These are phyloP conservation scores for Ormyrus labotus DNA, from an alignment of 2,888 invertebrate species.

Conservation along the genomic window DNA sequence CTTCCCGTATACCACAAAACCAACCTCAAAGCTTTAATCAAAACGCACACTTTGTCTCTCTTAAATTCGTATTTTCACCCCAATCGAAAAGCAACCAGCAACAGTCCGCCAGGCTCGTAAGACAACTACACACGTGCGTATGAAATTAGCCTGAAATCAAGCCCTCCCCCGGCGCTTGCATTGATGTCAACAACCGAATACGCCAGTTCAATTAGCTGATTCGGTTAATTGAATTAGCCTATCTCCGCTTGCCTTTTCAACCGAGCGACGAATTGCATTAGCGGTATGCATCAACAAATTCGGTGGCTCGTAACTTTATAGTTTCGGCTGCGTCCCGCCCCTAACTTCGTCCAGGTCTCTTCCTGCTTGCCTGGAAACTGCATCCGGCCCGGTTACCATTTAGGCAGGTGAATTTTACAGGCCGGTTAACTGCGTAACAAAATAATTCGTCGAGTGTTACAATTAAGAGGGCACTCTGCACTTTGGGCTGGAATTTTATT, in stretches of 20 bases:
- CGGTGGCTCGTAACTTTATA: background rate
- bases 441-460: no score
- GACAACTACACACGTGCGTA: background rate
- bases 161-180: background rate
- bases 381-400: no score
- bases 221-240: slow-evolving; percentile 25
- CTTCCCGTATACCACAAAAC: no score
- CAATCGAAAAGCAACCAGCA: no score
- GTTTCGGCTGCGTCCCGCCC: background rate
- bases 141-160: slow-evolving; percentile 27
- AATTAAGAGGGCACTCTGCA: no score
- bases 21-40: no score
- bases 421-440: no score
- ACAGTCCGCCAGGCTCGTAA: background rate
- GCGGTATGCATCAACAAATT: slow-evolving; percentile 40
- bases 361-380: background rate
- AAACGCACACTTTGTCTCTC: no score
- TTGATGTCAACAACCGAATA: slow-evolving; percentile 22
- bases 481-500: no score
- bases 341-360: background rate
- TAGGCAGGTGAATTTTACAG: no score
- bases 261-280: slow-evolving; percentile 24
- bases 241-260: slow-evolving; percentile 4
- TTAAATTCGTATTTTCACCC: no score
- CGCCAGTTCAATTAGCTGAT: slow-evolving; percentile 33